Evolutionary conservation across 2,113 vertebrate genomes (phyloP), one percentile per base, ranked within the genome.

Genomic region (Nothoprocta perdicaria): DNA sequence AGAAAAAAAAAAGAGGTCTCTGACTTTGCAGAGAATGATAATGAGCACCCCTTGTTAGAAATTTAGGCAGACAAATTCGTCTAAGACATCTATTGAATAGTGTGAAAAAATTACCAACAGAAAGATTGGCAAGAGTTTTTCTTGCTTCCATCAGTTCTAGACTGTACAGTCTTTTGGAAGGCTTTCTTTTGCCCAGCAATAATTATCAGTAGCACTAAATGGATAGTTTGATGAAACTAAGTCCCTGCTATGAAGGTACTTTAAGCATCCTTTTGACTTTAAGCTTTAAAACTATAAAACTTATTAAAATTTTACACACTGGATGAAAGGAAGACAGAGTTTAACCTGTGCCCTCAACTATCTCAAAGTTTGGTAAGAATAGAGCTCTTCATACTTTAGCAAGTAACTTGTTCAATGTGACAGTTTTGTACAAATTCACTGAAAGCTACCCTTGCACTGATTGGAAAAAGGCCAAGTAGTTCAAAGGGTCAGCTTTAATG

Each of bases 401-500:
- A 52, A 68, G 73, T 86, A 93, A 81, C 33, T 84, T 57, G 35
- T 86, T 86, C 84, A 81, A 78, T 8, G 86, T 88, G 62, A 33
- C 14, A 57, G 41, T 84, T 90, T 82, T 81, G 66, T 84, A 18
- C 40, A 81, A 71, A 69, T 73, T 76, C 83, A 76, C 26, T 88
- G 66, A 45, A 84, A 84, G 31, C 17, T 91, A 52, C 33, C n/a
- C 5, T 75, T 72, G 65, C 57, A 80, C 33, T 84, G 61, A 45
- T 48, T 87, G 67, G 77, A 78, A 91, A 55, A 80, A 86, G 33
- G 26, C 52, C 67, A 86, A 89, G 52, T 68, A 62, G 29, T 86
- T 93, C 93, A 86, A 94, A 81, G 78, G 53, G 62, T 93, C 52
- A 81, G 6, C 61, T 74, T 84, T 94, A 94, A 93, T 75, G 86